Base-by-base conservation (phyloP, 1,140 invertebrate genomes). In the Drosophila aff. region DNA sequence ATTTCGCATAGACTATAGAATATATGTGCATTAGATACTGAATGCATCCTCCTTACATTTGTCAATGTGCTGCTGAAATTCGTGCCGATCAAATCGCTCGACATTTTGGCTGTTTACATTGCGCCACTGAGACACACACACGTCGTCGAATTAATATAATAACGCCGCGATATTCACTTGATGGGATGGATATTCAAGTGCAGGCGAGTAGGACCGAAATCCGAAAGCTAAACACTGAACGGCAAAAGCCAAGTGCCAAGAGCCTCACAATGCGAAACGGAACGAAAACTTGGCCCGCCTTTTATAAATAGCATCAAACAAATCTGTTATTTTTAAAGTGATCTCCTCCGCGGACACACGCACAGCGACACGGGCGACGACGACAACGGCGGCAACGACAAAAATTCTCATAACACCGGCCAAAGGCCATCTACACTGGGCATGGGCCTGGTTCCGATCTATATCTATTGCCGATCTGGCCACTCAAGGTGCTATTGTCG, bases 241-340 rank as follows among this genome's bases (percentile, higher is more conserved):
- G 59, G 59, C 44, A 49, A 76, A 38, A 61, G 67, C 67, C 28
- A 60, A 71, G 40, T 36, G 50, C 75, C 41, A 64, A 81, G 77
- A 53, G 66, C 66, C 66, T 38, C 41, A 72, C 50, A 49, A 78
- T 74, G 72, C 61, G 67, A 71, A 72, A 82, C 66, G 71, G 53
- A 78, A 77, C 58, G 65, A 82, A 76, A 90, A 84, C 84, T 89
- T 89, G 82, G 85, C 85, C 80, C 79, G 81, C 78, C 82, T 90
- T 77, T 79, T 90, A 91, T 77, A 91, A 91, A 91, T 91, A 91
- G 87, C 87, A 79, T 79, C 87, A 91, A 91, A 91, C 87, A 91
- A 91, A 87, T 87, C 79, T 90, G 69, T 86, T 91, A 86, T 91
- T 84, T 91, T 82, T 91, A 87, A 87, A 81, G 78, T 81, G 80